Evolutionary conservation across 2,113 vertebrate species (phyloP), one percentile per base, ranked within the genome.

Genomic region (Colossoma macropomum): DNA sequence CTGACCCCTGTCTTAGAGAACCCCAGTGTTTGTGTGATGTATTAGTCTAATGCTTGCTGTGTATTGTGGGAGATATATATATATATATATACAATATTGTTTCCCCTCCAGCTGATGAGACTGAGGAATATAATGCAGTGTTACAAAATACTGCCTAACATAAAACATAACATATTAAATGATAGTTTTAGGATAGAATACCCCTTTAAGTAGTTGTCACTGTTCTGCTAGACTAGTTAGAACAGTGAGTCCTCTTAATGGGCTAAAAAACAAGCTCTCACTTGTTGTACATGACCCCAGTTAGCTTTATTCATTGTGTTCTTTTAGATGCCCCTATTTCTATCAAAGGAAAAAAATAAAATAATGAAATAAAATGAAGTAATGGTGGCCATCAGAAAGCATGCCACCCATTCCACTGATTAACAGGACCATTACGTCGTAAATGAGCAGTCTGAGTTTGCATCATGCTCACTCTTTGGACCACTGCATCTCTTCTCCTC

Each of bases 401-500:
- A 25, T 48, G 32, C 3, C 56, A 73, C 27, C 62, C 5, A 41
- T 69, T 69, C 50, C 62, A 76, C 27, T 69, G 34, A 45, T 59
- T 69, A 76, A 56, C 25, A 38, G 41, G 38, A 8, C 48, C 52
- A 75, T 82, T 75, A 75, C 32, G 32, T 82, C 30, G 23, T 56
- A 75, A 82, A 82, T 56, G 60, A 68, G 45, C 63, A 82, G 25
- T 76, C 15, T 28, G 54, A 62, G 74, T 38, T 6, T 77, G 34
- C 9, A 70, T 60, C 74, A 70, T 76, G 52, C 34, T 60, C 27
- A 70, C 52, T 77, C 50, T 83, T 70, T 83, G 81, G 73, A 77
- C 62, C 73, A 32, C 74, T 91, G 89, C 84, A 85, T 88, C 50
- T 50, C 85, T 81, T 85, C 86, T 77, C 74, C 27, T 91, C 30